A percentile compares a stretch with the other conserved stretches of the same genome.
Conservation (phyloP, 2,797 vertebrate species). For the Parambassis ranga region DNA sequence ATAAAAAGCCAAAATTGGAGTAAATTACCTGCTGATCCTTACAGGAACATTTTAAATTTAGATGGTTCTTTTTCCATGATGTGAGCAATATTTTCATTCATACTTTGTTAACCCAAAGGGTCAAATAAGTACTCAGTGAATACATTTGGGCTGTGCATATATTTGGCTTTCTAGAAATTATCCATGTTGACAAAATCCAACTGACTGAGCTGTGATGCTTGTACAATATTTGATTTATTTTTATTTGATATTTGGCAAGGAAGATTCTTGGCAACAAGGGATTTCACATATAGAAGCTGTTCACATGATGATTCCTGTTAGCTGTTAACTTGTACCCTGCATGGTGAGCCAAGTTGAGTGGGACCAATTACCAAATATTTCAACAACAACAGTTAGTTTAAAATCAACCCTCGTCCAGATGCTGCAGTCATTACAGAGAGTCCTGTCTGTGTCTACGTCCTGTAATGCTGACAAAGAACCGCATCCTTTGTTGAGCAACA, state of each 20-base stretch:
- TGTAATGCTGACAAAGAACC: too few relatives aligned
- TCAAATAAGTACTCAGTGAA: background rate
- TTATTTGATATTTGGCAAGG: constrained; percentile 11
- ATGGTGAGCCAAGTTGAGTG: background rate
- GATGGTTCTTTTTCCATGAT: constrained; percentile 9
- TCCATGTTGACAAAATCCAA: background rate
- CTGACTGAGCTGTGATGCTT: background rate
- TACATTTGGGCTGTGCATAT: background rate
- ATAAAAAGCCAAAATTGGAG: background rate
- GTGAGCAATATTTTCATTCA: background rate
- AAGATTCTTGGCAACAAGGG: too few relatives aligned
- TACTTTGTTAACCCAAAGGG: background rate
- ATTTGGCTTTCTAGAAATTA: background rate
- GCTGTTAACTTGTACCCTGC: background rate
- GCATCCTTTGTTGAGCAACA: too few relatives aligned
- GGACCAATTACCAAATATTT: background rate
- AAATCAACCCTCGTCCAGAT: too few relatives aligned
- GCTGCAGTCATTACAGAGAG: too few relatives aligned
- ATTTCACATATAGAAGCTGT: too few relatives aligned
- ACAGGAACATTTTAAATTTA: constrained; percentile 14
- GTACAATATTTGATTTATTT: constrained; percentile 1
- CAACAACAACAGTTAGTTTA: background rate
- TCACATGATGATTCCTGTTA: background rate
- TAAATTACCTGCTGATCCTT: constrained; percentile 30
- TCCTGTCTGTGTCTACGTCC: too few relatives aligned